Percentiles rank a stretch among this genome's conserved stretches.
phyloP scores from a whole-genome alignment of 2,888 invertebrate genomes.

The Epinotia brunnichana region DNA sequence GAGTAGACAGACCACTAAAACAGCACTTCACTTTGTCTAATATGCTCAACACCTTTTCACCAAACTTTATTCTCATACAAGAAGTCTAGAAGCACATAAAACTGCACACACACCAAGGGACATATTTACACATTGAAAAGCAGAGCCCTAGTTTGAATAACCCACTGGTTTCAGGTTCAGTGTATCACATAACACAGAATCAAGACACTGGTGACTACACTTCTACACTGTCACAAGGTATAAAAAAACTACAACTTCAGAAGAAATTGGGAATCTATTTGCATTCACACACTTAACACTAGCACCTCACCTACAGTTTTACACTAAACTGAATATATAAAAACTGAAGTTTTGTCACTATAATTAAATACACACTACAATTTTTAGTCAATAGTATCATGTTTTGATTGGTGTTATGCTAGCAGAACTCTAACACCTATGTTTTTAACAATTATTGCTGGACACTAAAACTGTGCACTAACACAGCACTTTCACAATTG shows the following conservation, averaged over 20 bases:
- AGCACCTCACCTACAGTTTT: conserved; percentile 77
- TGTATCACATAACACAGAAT: conserved; percentile 36
- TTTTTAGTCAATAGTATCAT: conserved; percentile 50
- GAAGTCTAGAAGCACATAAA: conserved; percentile 28
- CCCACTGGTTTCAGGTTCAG: conserved; percentile 23
- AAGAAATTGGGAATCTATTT: conserved; percentile 76
- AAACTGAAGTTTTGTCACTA: conserved; percentile 51
- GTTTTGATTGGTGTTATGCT: conserved; percentile 51
- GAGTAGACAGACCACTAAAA: conserved; percentile 27
- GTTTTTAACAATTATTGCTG: conserved; percentile 63
- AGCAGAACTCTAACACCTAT: conserved; percentile 64
- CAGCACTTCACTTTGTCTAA: conserved; percentile 40
- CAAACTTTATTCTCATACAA: conserved; percentile 22
- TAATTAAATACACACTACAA: conserved; percentile 64
- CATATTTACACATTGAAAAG: conserved; percentile 28
- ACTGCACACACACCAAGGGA: conserved; percentile 28
- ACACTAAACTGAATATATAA: conserved; percentile 68
- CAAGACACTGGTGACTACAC: conserved; percentile 55
- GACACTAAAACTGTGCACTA: conserved; percentile 68
- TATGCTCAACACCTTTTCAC: conserved; percentile 33
- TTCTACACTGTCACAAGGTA: conserved; percentile 73
- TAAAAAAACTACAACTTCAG: conserved; percentile 79
- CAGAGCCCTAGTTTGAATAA: conserved; percentile 12
- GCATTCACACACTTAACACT: conserved; percentile 79
- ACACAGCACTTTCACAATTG: conserved; percentile 74